Conservation (phyloP, 2,888 invertebrate genomes). For the Sepioteuthis lessoniana region DNA sequence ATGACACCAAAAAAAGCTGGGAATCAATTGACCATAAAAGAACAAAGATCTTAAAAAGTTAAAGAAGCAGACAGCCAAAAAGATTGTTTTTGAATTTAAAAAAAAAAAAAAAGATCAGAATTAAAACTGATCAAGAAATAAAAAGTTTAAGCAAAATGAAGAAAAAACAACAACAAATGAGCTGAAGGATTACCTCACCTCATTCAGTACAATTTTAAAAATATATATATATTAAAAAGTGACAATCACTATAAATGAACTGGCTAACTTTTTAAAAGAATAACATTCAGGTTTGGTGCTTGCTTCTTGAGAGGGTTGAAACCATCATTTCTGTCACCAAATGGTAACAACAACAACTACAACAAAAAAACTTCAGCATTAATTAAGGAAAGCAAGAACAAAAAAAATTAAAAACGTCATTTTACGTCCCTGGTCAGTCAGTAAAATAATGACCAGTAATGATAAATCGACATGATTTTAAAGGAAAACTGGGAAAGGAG, state of each 20-base stretch:
- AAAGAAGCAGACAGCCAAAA: no score
- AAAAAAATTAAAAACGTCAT: not conserved
- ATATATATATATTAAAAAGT: not conserved
- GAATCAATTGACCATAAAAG: no score
- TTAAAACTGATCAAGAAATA: no score
- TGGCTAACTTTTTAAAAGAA: not conserved
- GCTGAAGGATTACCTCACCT: no score
- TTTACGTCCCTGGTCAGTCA: not conserved
- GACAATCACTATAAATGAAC: not conserved
- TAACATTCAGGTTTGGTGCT: not conserved
- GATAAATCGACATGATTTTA: not conserved
- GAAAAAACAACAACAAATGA: no score
- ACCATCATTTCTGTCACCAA: not conserved
- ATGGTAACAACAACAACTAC: not conserved
- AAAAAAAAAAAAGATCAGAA: no score
- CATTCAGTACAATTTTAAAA: not conserved
- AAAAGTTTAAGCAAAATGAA: no score
- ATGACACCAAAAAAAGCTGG: no score
- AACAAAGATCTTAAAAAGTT: no score
- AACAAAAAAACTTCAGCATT: not conserved
- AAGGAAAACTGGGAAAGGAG: not conserved
- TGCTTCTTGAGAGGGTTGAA: not conserved
- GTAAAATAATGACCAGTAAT: not conserved
- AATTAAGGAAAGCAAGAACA: not conserved
- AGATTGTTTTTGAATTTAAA: no score